phyloP scores from a whole-genome alignment of 2,797 vertebrate genomes.

The Cyprinodon diabolis region DNA sequence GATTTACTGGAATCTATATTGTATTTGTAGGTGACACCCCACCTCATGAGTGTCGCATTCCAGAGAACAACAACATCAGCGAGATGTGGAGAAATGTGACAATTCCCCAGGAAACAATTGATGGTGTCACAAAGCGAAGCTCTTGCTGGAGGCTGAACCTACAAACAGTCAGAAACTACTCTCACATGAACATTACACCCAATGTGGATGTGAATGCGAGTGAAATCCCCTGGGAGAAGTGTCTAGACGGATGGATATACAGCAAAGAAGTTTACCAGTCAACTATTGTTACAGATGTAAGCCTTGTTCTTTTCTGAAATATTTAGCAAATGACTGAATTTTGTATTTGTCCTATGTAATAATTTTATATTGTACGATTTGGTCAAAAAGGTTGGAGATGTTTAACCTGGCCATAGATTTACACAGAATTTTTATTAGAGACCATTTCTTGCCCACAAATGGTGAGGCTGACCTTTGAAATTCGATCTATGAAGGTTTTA shows the following conservation, averaged over 20 bases:
- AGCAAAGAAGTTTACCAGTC: conserved; percentile 76
- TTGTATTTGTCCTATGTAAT: neutral
- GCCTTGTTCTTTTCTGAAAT: neutral
- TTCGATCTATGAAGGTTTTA: neutral
- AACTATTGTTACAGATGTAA: conserved; percentile 83
- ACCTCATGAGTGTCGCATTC: conserved; percentile 83
- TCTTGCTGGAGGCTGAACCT: conserved; percentile 84
- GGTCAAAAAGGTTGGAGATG: neutral
- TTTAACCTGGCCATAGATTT: neutral
- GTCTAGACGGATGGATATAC: conserved; percentile 83
- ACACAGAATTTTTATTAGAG: neutral
- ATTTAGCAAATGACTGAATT: neutral
- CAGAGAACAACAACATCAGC: conserved; percentile 79
- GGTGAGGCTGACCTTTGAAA: neutral
- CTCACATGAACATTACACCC: conserved; percentile 72
- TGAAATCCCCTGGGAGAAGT: conserved; percentile 77
- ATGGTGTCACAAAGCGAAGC: conserved; percentile 56
- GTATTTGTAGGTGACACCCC: conserved; percentile 84
- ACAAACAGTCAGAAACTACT: conserved; percentile 76
- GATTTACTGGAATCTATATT: conserved; percentile 79
- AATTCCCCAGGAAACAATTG: conserved; percentile 74
- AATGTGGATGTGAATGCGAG: conserved; percentile 81
- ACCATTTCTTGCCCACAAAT: neutral
- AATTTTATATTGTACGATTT: neutral
- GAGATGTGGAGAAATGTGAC: conserved; percentile 82